Base-by-base conservation (phyloP, 2,113 vertebrate genomes). In the Collichthys lucidus region DNA sequence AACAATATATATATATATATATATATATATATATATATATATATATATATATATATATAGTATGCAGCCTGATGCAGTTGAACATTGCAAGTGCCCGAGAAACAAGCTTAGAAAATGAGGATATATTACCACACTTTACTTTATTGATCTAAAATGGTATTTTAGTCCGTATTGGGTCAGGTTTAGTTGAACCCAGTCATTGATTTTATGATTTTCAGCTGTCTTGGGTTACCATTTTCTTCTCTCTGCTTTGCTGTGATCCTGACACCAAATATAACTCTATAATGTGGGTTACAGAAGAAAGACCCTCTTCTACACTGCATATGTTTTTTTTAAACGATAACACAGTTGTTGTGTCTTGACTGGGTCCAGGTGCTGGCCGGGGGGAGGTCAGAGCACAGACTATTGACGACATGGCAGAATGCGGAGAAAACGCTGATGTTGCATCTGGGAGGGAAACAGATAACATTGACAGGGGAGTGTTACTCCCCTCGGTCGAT, bases 371-470 rank as follows among this genome's bases (percentile, higher is more conserved):
- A 86, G 79, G 69, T 77, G 65, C 35, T 70, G 88, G 82, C 57
- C 80, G 79, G 78, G n/a, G 56, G 56, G 79, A 87, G 82, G 91
- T 89, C 85, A 88, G 69, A 53, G 61, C 50, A 40, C n/a, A 55
- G 67, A 74, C 79, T 87, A 91, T 82, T 92, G 91, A 91, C 83
- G 89, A 90, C 82, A 77, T 20, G 66, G 89, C 83, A 77, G 77
- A 82, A 86, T 77, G 79, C 63, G 79, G 76, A 87, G 69, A 81
- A 93, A 90, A 67, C 20, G 93, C 93, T 93, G 93, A 94, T 82
- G 86, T 68, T 63, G 86, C 91, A 77, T 80, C 71, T 83, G 44
- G 19, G 71, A 86, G 49, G 78, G 75, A 89, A 74, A 86, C 75
- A 85, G 92, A 91, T 88, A 91, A 87, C 88, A 92, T 55, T 86